These are phyloP conservation scores for Physeter macrocephalus DNA, from an alignment of 2,113 vertebrate genomes.

Conservation along the genomic window DNA sequence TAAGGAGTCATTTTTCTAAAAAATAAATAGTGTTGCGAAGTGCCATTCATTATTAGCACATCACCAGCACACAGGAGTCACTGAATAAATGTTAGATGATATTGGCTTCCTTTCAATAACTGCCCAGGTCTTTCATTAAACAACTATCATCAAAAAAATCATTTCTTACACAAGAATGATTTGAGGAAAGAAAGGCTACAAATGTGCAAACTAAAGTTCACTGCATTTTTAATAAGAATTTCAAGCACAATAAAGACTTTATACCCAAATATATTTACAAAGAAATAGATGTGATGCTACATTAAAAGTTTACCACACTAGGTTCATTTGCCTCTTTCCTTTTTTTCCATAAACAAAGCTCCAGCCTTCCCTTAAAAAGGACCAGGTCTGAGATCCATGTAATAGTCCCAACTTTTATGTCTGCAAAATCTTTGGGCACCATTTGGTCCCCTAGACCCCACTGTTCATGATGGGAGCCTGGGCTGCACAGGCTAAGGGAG, in stretches of 20 bases:
- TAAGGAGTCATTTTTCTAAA: conserved; percentile 17
- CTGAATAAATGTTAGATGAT: background rate
- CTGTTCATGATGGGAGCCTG: background rate
- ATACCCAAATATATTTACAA: conserved; percentile 45
- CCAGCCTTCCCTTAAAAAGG: background rate
- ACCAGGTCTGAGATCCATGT: background rate
- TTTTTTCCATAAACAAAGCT: background rate
- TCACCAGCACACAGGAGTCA: background rate
- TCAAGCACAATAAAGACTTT: conserved; percentile 61
- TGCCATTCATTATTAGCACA: background rate
- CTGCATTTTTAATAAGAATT: conserved; percentile 61
- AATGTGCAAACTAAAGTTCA: conserved; percentile 53
- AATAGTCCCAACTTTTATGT: background rate
- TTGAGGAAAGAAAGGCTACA: conserved; percentile 19
- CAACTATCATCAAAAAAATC: conserved; percentile 32
- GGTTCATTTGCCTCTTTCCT: conserved; percentile 10
- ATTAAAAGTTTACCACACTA: conserved; percentile 11
- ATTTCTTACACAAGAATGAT: conserved; percentile 42
- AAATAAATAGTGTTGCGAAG: background rate
- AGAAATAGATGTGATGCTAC: conserved; percentile 18
- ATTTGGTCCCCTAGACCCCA: background rate
- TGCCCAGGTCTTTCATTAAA: conserved; percentile 37
- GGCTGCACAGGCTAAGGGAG: background rate
- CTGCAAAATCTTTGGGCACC: background rate
- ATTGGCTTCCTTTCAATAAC: conserved; percentile 19